Conservation (phyloP, 2,888 invertebrate species). For the Parnassius orleans region DNA sequence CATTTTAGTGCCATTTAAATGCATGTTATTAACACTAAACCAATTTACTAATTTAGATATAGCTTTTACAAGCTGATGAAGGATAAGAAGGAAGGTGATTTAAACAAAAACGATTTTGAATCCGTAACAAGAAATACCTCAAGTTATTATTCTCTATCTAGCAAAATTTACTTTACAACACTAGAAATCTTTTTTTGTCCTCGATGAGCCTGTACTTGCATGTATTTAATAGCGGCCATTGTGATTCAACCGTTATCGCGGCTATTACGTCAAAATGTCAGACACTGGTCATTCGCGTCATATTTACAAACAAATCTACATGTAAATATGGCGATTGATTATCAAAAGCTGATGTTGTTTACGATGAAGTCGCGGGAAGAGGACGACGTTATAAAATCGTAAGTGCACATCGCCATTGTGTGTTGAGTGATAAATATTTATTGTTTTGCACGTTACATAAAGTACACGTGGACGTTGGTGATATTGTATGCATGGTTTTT, state of each 20-base stretch:
- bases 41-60: too few relatives aligned
- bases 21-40: too few relatives aligned
- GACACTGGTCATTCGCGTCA: constrained; percentile 1
- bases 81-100: too few relatives aligned
- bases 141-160: too few relatives aligned
- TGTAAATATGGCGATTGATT: constrained; percentile 55
- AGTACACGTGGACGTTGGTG: constrained; percentile 22
- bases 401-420: constrained; percentile 20
- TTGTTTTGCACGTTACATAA: constrained; percentile 24
- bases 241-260: constrained; percentile 3
- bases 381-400: constrained; percentile 14
- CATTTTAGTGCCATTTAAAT: too few relatives aligned
- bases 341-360: constrained; percentile 40
- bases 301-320: constrained; percentile 42
- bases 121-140: too few relatives aligned
- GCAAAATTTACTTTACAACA: too few relatives aligned
- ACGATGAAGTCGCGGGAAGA: constrained; percentile 11
- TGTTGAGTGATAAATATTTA: constrained; percentile 26
- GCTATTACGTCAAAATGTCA: constrained; percentile 23
- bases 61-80: too few relatives aligned
- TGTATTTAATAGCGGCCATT: too few relatives aligned
- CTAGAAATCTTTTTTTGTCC: too few relatives aligned
- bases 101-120: too few relatives aligned
- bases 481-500: constrained; percentile 11
- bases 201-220: too few relatives aligned